A percentile compares a stretch with the other conserved stretches of the same genome.
phyloP scores from a whole-genome alignment of 2,888 invertebrate genomes.

The Uloborus plumipes region DNA sequence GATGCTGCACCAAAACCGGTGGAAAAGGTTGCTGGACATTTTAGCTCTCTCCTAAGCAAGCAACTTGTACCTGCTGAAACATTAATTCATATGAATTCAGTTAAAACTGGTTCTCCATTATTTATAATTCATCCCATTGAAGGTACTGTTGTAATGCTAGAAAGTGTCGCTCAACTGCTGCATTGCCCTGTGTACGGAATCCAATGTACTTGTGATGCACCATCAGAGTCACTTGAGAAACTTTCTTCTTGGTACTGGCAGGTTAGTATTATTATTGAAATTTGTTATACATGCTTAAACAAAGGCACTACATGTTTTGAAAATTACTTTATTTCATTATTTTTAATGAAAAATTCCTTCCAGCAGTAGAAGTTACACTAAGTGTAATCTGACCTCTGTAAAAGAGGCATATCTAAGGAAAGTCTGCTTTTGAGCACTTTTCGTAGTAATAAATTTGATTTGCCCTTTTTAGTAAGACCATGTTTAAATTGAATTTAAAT shows the following conservation, averaged over 20 bases:
- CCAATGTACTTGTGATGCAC: constrained; percentile 85
- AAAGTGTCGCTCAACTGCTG: constrained; percentile 80
- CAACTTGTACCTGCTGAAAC: constrained; percentile 81
- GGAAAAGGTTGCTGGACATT: constrained; percentile 40
- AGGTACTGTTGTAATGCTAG: constrained; percentile 83
- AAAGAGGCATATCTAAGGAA: too few relatives aligned
- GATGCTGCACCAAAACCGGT: constrained; percentile 66
- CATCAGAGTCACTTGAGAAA: constrained; percentile 79
- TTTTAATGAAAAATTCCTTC: too few relatives aligned
- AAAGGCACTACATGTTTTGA: too few relatives aligned
- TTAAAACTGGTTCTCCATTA: constrained; percentile 69
- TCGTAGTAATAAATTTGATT: too few relatives aligned
- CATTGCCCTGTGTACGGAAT: constrained; percentile 87
- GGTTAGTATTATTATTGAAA: constrained; percentile 67
- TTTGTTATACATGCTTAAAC: too few relatives aligned
- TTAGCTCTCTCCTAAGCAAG: constrained; percentile 67
- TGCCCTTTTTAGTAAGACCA: too few relatives aligned
- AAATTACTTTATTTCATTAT: too few relatives aligned
- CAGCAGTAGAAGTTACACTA: too few relatives aligned
- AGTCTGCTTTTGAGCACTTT: too few relatives aligned
- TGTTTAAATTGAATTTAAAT: too few relatives aligned
- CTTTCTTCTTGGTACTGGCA: constrained; percentile 76
- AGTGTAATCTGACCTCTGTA: too few relatives aligned
- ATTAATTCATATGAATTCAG: constrained; percentile 77
- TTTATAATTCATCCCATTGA: constrained; percentile 87